phyloP scores from a whole-genome alignment of 2,113 vertebrate genomes.

The Puffinus mauretanicus region DNA sequence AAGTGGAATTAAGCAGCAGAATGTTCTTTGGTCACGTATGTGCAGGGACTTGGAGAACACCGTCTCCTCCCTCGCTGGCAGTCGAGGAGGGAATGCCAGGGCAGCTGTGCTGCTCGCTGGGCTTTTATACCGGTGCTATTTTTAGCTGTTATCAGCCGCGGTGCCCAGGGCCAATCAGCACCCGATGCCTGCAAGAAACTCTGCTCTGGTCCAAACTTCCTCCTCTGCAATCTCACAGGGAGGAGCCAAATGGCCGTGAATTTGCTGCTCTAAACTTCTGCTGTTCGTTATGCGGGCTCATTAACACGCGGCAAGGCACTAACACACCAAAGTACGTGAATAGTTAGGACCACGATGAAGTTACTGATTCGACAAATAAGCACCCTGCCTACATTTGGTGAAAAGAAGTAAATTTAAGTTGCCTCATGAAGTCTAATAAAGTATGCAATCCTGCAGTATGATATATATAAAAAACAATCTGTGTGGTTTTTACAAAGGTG shows the following conservation, averaged over 20 bases:
- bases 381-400: background rate
- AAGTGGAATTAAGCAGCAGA: background rate
- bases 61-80: background rate
- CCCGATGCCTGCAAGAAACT: background rate
- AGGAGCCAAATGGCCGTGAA: background rate
- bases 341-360: background rate
- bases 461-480: background rate
- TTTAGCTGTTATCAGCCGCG: slow-evolving; percentile 34
- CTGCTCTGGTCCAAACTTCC: slow-evolving; percentile 21
- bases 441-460: background rate
- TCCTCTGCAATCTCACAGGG: background rate
- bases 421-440: background rate
- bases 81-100: background rate
- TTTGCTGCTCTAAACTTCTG: background rate
- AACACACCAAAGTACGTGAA: fast-evolving
- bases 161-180: background rate
- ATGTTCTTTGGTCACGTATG: background rate
- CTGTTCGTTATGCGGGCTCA: fast-evolving
- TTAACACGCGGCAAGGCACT: background rate
- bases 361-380: background rate
- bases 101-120: background rate
- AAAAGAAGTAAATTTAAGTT: background rate
- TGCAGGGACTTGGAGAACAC: background rate
- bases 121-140: slow-evolving; percentile 43
- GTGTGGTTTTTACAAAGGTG: background rate